Base-by-base conservation (phyloP, 2,888 invertebrate species). In the Drosophila heteroneura region DNA sequence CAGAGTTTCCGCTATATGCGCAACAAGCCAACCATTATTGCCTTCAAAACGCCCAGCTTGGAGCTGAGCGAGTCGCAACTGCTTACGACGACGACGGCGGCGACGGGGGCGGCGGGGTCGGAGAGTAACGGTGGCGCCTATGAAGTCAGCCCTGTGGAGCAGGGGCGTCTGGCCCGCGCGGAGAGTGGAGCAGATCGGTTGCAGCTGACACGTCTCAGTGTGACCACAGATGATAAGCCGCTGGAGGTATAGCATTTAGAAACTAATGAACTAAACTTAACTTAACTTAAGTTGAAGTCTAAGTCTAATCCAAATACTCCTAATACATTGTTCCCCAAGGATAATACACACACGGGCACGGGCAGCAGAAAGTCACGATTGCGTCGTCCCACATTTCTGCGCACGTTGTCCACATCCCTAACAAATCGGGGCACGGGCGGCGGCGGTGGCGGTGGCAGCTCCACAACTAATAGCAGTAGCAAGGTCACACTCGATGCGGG, bases 1-100 rank as follows among this genome's bases (percentile, higher is more conserved):
- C 97, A 97, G 90, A 97, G 97, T 91, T 97, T 97, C 93, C 95
- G 97, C n/a, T 98, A 97, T 92, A 97, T 98, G 97, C 94, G 98
- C 53, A 96, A 96, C 81, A 98, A 98, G 87, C 98, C 98, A 0
- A 97, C 97, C 0, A 97, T 98, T 77, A 97, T 98, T 58, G 97
- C 97, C 0, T 97, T 97, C 91, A 97, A 97, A 93, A 97, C 97
- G 3, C 97, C 97, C 2, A 96, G 96, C 92, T 93, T 96, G 65
- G 97, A 97, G 79, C 95, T 95, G 84, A 95, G 95, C 83, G 96
- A 97, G 74, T 92, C 94, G 26, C 92, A 95, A 22, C 93, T 94
- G 41, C 94, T 95, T 3, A 94, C 95, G 6, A 26, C 53, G n/a
- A 33, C 22, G 22, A 52, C n/a, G 52, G 14, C 58, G 30, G 14